Base-by-base conservation (phyloP, 2,888 invertebrate genomes). In the Lepidocyrtinus sp. region DNA sequence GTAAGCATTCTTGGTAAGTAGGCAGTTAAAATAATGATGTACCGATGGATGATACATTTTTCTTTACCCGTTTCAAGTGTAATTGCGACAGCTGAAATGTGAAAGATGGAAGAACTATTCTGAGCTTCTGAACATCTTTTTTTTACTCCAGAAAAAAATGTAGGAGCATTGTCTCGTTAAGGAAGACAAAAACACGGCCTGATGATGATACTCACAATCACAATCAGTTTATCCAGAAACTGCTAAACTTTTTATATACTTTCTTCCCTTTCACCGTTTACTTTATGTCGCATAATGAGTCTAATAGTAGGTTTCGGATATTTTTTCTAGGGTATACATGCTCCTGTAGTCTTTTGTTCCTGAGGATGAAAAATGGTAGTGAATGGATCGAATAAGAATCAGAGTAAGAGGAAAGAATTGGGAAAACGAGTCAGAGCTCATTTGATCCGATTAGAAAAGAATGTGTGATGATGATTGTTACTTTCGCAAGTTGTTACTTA, bases 401-500 rank as follows among this genome's bases (percentile, higher is more conserved):
- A 24, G 24, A 61, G 46, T 45, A 63, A 24, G 68, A 21, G 68
- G 62, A 67, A 62, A 62, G 46, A 26, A 59, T 26, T 36, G 21
- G 50, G 27, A n/a, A n/a, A n/a, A n/a, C n/a, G n/a, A 27, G 50
- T 19, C 19, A 26, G 65, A 76, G 76, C 76, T 76, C 76, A 76
- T 76, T 76, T 76, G 76, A 76, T 76, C 76, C 76, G 76, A 76
- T 76, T 76, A 76, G 76, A 12, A 36, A 59, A 70, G 76, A 76
- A 70, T 76, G 76, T 71, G 71, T 71, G 76, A 76, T 68, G 68
- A 68, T 76, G 76, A 76, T 71, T 76, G 75, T 69, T 76, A 70
- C 63, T 76, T 76, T 64, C 69, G n/a, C n/a, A n/a, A n/a, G n/a
- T n/a, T n/a, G n/a, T n/a, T n/a, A n/a, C n/a, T n/a, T n/a, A n/a